These are phyloP conservation scores for Numenius phaeopus DNA, from an alignment of 2,797 vertebrate genomes.

Conservation along the genomic window DNA sequence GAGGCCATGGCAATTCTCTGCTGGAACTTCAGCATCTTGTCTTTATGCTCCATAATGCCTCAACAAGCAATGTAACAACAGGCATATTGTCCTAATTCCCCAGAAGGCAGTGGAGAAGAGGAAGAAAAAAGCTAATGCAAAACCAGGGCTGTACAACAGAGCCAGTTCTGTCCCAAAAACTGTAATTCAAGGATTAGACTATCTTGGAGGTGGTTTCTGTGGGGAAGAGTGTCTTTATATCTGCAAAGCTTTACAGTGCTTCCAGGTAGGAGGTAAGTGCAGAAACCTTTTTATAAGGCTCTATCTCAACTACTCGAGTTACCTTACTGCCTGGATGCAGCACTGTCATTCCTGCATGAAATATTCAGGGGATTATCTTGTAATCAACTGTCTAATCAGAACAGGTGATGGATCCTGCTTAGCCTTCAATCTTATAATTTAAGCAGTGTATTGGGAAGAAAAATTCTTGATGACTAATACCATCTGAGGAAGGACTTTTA, in stretches of 20 bases:
- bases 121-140: not conserved
- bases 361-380: conserved; percentile 75
- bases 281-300: conserved; percentile 42
- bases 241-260: not conserved
- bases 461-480: not conserved
- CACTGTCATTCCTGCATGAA: conserved; percentile 58
- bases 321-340: conserved; percentile 28
- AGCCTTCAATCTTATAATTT: not conserved
- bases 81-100: not conserved
- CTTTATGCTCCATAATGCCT: not conserved
- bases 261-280: conserved; percentile 26
- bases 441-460: not conserved
- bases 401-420: not conserved
- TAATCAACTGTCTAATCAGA: conserved; percentile 66
- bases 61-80: not conserved
- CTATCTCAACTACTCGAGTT: conserved; percentile 57
- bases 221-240: not conserved
- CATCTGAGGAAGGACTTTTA: not conserved
- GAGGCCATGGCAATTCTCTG: not conserved
- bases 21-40: not conserved
- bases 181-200: not conserved
- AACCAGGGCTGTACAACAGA: not conserved
- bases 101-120: not conserved
- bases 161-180: not conserved
- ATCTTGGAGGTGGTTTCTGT: not conserved